These are phyloP conservation scores for Phania funesta DNA, from an alignment of 2,888 invertebrate genomes.

Conservation along the genomic window DNA sequence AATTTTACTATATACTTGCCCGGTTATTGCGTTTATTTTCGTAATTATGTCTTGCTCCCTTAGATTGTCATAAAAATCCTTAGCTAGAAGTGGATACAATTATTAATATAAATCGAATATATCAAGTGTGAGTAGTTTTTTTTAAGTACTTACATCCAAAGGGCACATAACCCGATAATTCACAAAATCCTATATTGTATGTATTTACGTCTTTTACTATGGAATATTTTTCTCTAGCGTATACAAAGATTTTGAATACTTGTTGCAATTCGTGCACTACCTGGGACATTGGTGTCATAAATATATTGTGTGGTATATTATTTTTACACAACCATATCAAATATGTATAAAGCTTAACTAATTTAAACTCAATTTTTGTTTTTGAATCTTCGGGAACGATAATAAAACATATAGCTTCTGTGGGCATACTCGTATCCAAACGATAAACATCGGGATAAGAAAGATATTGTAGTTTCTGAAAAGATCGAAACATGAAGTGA, in stretches of 20 bases:
- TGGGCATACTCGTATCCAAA: conserved; percentile 82
- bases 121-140: background rate
- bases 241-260: conserved; percentile 84
- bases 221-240: conserved; percentile 83
- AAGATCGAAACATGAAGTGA: background rate
- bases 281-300: conserved; percentile 81
- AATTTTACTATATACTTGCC: conserved; percentile 71
- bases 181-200: conserved; percentile 88
- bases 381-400: conserved; percentile 66
- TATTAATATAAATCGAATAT: background rate
- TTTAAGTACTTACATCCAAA: conserved; percentile 83
- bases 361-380: conserved; percentile 59
- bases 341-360: conserved; percentile 73
- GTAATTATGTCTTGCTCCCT: conserved; percentile 71
- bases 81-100: conserved; percentile 71
- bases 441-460: conserved; percentile 69
- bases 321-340: conserved; percentile 83
- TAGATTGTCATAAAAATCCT: conserved; percentile 69
- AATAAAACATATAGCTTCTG: conserved; percentile 87
- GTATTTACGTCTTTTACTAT: conserved; percentile 83
- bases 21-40: conserved; percentile 74
- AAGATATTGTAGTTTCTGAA: conserved; percentile 69
- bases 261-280: conserved; percentile 70
- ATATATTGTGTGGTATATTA: conserved; percentile 88
- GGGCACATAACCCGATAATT: conserved; percentile 88